phyloP scores from a whole-genome alignment of 2,113 vertebrate genomes.

The Serinus canaria region DNA sequence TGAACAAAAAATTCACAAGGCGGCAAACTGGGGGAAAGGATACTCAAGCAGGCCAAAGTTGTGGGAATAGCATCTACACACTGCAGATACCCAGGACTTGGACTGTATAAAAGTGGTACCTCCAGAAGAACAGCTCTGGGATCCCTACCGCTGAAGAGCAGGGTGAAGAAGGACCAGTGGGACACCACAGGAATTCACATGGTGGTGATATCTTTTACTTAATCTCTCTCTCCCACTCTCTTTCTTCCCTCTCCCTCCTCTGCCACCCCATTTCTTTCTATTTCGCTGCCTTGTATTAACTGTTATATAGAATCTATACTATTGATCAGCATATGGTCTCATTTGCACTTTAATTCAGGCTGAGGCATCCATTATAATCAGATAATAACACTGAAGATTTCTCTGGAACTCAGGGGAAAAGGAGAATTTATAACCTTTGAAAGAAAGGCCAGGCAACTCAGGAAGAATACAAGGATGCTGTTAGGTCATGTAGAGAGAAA shows the following conservation, averaged over 20 bases:
- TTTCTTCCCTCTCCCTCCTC: neutral
- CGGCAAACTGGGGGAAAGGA: rapidly evolving
- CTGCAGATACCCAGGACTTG: neutral
- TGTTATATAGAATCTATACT: neutral
- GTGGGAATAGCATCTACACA: rapidly evolving
- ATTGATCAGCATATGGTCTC: neutral
- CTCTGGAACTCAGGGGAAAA: neutral
- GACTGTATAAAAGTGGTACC: neutral
- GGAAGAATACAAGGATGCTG: neutral
- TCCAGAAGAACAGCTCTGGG: neutral
- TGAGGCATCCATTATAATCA: neutral
- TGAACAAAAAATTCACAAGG: neutral
- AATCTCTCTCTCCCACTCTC: neutral
- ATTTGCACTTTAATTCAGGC: neutral
- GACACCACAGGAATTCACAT: rapidly evolving
- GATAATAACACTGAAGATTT: neutral
- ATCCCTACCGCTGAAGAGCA: neutral
- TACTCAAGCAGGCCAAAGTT: neutral
- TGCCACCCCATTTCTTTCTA: neutral
- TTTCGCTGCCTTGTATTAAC: neutral
- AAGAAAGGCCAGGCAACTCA: neutral
- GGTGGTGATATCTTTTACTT: neutral
- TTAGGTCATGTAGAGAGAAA: neutral
- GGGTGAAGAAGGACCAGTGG: neutral
- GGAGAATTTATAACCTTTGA: neutral